phyloP scores from a whole-genome alignment of 2,113 vertebrate genomes.

The Lampris incognitus region DNA sequence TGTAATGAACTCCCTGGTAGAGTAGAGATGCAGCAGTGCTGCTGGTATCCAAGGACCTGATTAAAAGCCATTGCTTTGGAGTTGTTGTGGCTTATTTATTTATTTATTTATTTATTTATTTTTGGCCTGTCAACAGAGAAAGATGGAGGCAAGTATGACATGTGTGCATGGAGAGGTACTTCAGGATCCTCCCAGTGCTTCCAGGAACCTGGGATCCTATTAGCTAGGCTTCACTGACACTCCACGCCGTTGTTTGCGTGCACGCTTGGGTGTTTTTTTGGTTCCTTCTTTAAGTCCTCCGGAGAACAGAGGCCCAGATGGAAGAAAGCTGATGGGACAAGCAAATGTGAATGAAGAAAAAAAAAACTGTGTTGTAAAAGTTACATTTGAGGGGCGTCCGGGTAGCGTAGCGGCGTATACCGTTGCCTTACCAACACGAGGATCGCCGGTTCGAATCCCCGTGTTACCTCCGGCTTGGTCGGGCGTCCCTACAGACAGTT shows the following conservation, averaged over 20 bases:
- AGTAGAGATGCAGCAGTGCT: no score
- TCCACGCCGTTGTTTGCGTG: conserved; percentile 27
- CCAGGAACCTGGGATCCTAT: conserved; percentile 64
- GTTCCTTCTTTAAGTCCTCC: conserved; percentile 47
- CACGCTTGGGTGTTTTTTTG: conserved; percentile 37
- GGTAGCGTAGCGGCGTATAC: no score
- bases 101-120: no score
- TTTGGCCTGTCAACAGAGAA: conserved; percentile 60
- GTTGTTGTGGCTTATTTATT: no score
- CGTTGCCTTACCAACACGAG: no score
- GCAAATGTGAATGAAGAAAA: conserved; percentile 42
- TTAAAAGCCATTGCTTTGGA: no score
- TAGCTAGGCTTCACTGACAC: conserved; percentile 57
- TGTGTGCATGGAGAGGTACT: conserved; percentile 55
- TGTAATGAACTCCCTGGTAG: no score
- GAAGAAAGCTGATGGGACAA: conserved; percentile 34
- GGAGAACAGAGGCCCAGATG: conserved; percentile 47
- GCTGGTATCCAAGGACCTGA: no score
- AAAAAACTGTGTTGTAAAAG: conserved; percentile 31
- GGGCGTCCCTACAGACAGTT: no score
- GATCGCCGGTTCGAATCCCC: no score
- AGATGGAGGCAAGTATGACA: conserved; percentile 60
- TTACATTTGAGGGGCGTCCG: conserved; percentile 5
- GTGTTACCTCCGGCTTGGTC: no score
- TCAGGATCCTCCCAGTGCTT: conserved; percentile 60